Evolutionary conservation across 2,797 vertebrate genomes (phyloP).

Genomic region (Podarcis lilfordi): DNA sequence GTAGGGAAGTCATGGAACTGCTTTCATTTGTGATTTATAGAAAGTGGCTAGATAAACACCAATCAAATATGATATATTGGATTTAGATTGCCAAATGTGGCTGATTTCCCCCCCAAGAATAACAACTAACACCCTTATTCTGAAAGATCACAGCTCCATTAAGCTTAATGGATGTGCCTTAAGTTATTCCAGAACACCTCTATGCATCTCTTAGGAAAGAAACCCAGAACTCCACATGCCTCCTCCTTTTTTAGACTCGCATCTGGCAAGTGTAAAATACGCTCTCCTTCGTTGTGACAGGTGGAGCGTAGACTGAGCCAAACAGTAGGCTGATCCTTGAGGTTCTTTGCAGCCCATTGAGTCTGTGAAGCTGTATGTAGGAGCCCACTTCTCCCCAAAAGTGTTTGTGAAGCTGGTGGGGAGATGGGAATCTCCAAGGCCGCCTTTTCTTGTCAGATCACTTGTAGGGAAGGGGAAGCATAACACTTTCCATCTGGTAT

Average conservation of each 20-base stretch:
- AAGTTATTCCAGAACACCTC: background rate
- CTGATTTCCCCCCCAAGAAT: background rate
- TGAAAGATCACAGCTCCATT: background rate
- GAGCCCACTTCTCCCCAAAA: background rate
- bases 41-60: constrained; percentile 8
- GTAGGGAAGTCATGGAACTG: background rate
- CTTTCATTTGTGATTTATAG: background rate
- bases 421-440: background rate
- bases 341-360: background rate
- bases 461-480: background rate
- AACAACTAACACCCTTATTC: background rate
- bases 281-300: background rate
- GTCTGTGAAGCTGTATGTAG: background rate
- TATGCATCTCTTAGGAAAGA: background rate
- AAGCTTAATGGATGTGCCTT: background rate
- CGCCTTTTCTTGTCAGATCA: background rate
- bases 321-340: background rate
- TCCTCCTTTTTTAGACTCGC: background rate
- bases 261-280: background rate
- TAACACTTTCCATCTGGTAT: background rate
- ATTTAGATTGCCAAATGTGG: background rate
- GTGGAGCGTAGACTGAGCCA: background rate
- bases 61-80: background rate
- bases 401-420: background rate
- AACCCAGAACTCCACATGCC: background rate